Evolutionary conservation across 2,113 vertebrate species (phyloP).

Genomic region (Verasper variegatus): DNA sequence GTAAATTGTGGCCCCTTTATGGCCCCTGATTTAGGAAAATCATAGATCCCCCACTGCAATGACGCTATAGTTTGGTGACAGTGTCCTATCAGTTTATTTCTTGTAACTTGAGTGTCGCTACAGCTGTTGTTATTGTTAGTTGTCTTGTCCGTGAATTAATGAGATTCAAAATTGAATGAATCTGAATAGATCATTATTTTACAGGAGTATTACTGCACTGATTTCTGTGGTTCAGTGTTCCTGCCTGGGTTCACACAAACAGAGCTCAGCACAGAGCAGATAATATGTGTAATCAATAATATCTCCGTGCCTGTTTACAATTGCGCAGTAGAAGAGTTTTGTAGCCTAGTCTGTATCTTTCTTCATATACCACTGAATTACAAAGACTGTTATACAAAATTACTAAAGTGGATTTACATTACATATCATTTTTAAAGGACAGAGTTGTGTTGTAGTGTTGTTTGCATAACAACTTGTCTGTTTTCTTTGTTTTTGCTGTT

Average conservation of each 20-base stretch:
- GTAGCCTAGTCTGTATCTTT: too few relatives aligned
- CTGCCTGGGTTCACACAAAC: not conserved
- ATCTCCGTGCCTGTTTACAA: not conserved
- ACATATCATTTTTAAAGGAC: not conserved
- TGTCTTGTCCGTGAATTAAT: not conserved
- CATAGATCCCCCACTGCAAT: too few relatives aligned
- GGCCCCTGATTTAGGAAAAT: too few relatives aligned
- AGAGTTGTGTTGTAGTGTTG: not conserved
- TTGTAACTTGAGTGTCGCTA: not conserved
- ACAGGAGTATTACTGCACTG: not conserved
- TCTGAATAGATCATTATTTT: slow-evolving; percentile 6
- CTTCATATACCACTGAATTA: too few relatives aligned
- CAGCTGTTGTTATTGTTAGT: not conserved
- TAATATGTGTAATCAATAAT: not conserved
- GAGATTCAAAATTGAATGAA: too few relatives aligned
- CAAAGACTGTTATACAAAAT: not conserved
- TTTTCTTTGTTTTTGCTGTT: too few relatives aligned
- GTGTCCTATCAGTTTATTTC: not conserved
- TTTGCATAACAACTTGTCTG: not conserved
- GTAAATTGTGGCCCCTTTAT: too few relatives aligned
- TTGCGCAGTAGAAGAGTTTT: too few relatives aligned
- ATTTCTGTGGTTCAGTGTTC: too few relatives aligned
- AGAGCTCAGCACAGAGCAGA: not conserved
- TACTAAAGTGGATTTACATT: not conserved
- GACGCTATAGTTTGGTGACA: too few relatives aligned